Conservation (phyloP, 2,113 vertebrate species). For the Meriones unguiculatus region DNA sequence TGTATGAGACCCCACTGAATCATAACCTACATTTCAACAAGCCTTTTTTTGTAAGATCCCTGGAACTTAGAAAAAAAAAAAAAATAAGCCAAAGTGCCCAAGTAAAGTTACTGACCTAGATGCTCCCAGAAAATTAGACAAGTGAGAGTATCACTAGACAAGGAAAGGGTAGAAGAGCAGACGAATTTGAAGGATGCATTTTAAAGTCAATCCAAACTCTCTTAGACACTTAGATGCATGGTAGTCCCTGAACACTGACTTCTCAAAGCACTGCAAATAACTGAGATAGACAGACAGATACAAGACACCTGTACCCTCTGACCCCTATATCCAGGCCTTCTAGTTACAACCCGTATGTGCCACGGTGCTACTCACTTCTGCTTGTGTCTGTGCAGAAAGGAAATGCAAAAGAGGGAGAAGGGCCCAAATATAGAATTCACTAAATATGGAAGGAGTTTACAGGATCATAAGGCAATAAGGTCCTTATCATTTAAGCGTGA, state of each 20-base stretch:
- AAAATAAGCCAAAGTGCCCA: conserved; percentile 64
- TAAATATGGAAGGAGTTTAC: conserved; percentile 39
- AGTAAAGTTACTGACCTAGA: conserved; percentile 67
- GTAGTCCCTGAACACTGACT: conserved; percentile 30
- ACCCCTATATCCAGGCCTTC: conserved; percentile 38
- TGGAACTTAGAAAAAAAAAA: conserved; percentile 32
- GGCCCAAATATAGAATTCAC: conserved; percentile 7
- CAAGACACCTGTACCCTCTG: background rate
- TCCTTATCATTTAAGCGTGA: conserved; percentile 22
- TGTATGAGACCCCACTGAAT: conserved; percentile 63
- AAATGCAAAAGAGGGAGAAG: background rate
- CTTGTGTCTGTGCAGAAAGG: conserved; percentile 39
- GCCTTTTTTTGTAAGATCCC: conserved; percentile 37
- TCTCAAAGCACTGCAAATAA: conserved; percentile 51
- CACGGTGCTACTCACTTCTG: conserved; percentile 39
- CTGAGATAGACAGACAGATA: background rate
- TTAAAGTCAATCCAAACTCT: conserved; percentile 48
- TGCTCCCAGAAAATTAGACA: conserved; percentile 59
- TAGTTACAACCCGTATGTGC: background rate
- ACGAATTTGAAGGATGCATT: conserved; percentile 58
- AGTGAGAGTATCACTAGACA: conserved; percentile 49
- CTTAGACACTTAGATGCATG: conserved; percentile 15
- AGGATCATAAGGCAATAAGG: conserved; percentile 40
- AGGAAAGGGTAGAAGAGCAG: conserved; percentile 47
- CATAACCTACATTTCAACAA: conserved; percentile 63